A percentile compares a stretch with the other conserved stretches of the same genome.
Evolutionary conservation across 2,113 vertebrate genomes (phyloP).

Genomic region (Tachycineta bicolor): DNA sequence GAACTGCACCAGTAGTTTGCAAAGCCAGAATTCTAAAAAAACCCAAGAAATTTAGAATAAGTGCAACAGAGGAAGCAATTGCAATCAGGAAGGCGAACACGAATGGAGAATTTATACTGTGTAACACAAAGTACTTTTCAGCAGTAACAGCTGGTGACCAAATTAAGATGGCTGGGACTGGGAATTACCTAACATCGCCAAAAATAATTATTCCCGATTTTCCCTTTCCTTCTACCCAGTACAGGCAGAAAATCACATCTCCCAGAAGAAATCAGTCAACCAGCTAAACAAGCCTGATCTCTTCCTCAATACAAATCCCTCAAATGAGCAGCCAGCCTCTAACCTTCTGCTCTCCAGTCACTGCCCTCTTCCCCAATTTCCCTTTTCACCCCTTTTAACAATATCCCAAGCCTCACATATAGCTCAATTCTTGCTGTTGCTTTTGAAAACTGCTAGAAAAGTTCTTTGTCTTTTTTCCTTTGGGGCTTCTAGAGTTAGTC

Average conservation of each 20-base stretch:
- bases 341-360: slow-evolving; percentile 44
- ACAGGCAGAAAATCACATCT: slow-evolving; percentile 41
- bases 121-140: slow-evolving; percentile 35
- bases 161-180: slow-evolving; percentile 51
- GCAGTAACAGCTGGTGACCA: slow-evolving; percentile 53
- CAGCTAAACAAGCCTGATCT: slow-evolving; percentile 44
- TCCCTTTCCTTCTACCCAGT: slow-evolving; percentile 7
- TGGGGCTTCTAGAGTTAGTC: neutral
- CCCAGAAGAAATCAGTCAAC: slow-evolving; percentile 56
- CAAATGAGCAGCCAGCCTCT: slow-evolving; percentile 20
- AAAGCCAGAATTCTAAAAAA: neutral
- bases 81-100: neutral
- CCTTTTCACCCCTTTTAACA: slow-evolving; percentile 48
- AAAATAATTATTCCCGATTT: slow-evolving; percentile 65
- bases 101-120: slow-evolving; percentile 43
- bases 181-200: slow-evolving; percentile 54
- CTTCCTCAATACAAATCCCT: slow-evolving; percentile 9
- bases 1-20: neutral
- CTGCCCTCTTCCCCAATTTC: slow-evolving; percentile 40
- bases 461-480: slow-evolving; percentile 29
- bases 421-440: slow-evolving; percentile 3
- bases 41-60: neutral
- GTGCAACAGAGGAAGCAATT: neutral
- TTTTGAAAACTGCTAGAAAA: slow-evolving; percentile 33
- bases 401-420: slow-evolving; percentile 1